Conservation (phyloP, 2,888 invertebrate genomes). For the Polymixis flavicincta region DNA sequence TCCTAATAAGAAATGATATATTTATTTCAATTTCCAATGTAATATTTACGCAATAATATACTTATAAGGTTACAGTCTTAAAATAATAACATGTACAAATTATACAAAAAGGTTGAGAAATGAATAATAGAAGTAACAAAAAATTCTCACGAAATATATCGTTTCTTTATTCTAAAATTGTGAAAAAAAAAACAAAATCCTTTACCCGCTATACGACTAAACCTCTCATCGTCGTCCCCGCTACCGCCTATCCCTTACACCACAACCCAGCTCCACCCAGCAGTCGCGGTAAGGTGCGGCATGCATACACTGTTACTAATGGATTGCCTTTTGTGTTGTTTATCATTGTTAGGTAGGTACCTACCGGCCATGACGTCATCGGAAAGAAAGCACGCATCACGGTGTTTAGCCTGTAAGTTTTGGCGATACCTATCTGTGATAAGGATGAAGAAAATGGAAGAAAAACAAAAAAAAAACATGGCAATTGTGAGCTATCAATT, state of each 20-base stretch:
- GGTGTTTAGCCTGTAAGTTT: background rate
- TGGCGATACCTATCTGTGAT: background rate
- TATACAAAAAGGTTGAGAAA: too few species aligned
- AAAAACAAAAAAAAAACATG: background rate
- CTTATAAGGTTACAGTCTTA: too few species aligned
- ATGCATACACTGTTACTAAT: slow-evolving; percentile 83
- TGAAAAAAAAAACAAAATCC: too few species aligned
- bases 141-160: too few species aligned
- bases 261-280: slow-evolving; percentile 51
- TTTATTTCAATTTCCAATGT: too few species aligned
- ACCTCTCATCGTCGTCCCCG: slow-evolving; percentile 12
- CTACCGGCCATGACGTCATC: slow-evolving; percentile 61
- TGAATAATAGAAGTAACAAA: too few species aligned
- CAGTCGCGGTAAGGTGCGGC: slow-evolving; percentile 61
- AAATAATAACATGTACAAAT: too few species aligned
- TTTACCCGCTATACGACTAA: too few species aligned
- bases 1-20: background rate
- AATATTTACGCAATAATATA: too few species aligned
- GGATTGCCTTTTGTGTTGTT: slow-evolving; percentile 71
- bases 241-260: slow-evolving; percentile 23
- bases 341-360: slow-evolving; percentile 67
- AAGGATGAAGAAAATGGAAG: too few species aligned
- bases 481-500: background rate
- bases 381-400: slow-evolving; percentile 53
- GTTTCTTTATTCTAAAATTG: too few species aligned